phyloP scores from a whole-genome alignment of 2,888 invertebrate genomes.

The Cataglyphis albicans region DNA sequence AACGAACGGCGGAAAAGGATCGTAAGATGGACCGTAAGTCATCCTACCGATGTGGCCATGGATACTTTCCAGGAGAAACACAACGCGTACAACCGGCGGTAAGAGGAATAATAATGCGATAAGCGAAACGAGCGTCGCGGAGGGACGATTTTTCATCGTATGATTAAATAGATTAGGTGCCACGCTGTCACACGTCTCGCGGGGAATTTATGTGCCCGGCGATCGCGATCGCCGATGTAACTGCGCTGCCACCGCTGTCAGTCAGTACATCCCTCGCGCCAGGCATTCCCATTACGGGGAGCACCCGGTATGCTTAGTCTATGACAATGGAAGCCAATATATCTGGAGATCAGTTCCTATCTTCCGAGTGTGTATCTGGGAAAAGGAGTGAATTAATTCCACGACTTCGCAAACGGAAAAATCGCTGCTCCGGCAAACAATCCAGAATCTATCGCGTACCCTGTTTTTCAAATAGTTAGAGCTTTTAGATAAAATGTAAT shows the following conservation, averaged over 20 bases:
- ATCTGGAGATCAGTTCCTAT: conserved; percentile 46
- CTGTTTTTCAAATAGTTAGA: neutral
- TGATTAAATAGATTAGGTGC: conserved; percentile 72
- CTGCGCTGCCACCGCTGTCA: conserved; percentile 31
- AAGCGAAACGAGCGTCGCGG: conserved; percentile 62
- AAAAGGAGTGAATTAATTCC: conserved; percentile 34
- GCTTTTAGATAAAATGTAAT: neutral
- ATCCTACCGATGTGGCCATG: conserved; percentile 65
- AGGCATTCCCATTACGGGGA: conserved; percentile 33
- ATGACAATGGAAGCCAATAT: conserved; percentile 45
- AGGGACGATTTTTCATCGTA: conserved; percentile 68
- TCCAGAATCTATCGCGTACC: neutral
- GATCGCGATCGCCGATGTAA: conserved; percentile 52
- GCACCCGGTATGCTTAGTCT: conserved; percentile 36
- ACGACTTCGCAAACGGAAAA: neutral
- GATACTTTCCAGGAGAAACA: conserved; percentile 58
- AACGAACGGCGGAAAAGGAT: conserved; percentile 24
- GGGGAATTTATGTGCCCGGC: conserved; percentile 61
- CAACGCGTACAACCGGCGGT: conserved; percentile 23
- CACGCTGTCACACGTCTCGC: conserved; percentile 37
- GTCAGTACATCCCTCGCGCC: conserved; percentile 34
- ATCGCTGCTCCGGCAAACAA: neutral
- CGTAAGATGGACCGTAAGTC: conserved; percentile 59
- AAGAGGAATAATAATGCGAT: conserved; percentile 70
- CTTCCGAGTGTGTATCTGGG: conserved; percentile 4